phyloP scores from a whole-genome alignment of 2,888 invertebrate species.

The Amphimallon solstitiale region DNA sequence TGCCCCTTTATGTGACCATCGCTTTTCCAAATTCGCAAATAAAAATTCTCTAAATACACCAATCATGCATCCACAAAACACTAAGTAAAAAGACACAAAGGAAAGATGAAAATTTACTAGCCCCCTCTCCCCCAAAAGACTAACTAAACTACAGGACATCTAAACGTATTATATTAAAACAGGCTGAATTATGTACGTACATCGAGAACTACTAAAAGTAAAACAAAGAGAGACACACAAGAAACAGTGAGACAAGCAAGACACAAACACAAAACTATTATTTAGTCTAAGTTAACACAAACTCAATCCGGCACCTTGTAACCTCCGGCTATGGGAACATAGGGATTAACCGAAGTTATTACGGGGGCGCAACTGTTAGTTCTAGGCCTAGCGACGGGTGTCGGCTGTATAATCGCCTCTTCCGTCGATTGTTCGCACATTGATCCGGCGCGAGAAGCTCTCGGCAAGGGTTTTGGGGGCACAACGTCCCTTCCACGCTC shows the following conservation, averaged over 20 bases:
- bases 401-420: constrained; percentile 67
- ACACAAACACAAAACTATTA: constrained; percentile 37
- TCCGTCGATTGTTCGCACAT: constrained; percentile 74
- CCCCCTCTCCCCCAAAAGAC: not conserved
- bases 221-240: constrained; percentile 26
- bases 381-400: constrained; percentile 76
- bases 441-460: constrained; percentile 77
- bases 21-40: no score
- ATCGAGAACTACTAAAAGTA: not conserved
- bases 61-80: not conserved
- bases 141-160: no score
- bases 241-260: constrained; percentile 44
- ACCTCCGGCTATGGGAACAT: constrained; percentile 67
- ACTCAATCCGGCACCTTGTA: constrained; percentile 74
- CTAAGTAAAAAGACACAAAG: not conserved
- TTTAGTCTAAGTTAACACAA: constrained; percentile 43
- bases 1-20: no score
- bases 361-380: constrained; percentile 69
- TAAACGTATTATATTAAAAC: not conserved
- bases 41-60: no score
- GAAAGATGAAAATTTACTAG: not conserved
- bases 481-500: constrained; percentile 38
- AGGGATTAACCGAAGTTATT: constrained; percentile 70
- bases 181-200: constrained; percentile 1
- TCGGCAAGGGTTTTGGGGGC: constrained; percentile 83